These are phyloP conservation scores for Lutraria rhynchaena DNA, from an alignment of 1,140 invertebrate genomes.

Conservation along the genomic window DNA sequence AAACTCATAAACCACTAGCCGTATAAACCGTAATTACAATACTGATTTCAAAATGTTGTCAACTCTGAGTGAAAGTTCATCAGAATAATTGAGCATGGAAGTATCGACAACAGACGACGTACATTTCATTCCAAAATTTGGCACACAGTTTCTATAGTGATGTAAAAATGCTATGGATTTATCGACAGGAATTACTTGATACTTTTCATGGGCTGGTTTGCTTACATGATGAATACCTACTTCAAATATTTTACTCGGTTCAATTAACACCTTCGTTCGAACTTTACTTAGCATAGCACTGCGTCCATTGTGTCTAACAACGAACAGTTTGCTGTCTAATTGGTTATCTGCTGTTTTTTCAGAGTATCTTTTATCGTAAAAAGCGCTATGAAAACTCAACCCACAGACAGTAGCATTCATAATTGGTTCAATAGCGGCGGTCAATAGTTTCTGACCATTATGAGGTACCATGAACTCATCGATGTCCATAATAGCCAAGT, in stretches of 20 bases:
- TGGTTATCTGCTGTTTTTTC: neutral
- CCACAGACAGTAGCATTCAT: conserved; percentile 68
- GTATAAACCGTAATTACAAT: neutral
- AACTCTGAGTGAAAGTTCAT: conserved; percentile 53
- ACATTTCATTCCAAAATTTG: conserved; percentile 77
- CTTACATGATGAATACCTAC: conserved; percentile 81
- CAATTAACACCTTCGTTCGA: conserved; percentile 78
- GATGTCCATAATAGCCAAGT: conserved; percentile 79
- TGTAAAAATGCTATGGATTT: conserved; percentile 92
- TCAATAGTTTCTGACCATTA: conserved; percentile 63
- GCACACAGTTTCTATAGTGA: conserved; percentile 88
- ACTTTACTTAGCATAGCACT: conserved; percentile 66
- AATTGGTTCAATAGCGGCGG: conserved; percentile 49
- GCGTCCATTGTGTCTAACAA: conserved; percentile 47
- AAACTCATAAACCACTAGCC: too few relatives aligned
- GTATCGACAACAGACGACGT: conserved; percentile 63
- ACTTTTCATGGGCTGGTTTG: conserved; percentile 70
- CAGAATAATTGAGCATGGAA: conserved; percentile 56
- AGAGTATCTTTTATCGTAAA: conserved; percentile 70
- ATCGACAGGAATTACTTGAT: conserved; percentile 59
- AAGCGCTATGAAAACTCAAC: conserved; percentile 77
- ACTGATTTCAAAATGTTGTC: conserved; percentile 26
- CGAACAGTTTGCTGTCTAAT: conserved; percentile 30
- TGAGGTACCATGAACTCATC: conserved; percentile 81
- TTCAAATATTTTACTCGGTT: conserved; percentile 77